phyloP scores from a whole-genome alignment of 2,797 vertebrate species.

The Sparus aurata region DNA sequence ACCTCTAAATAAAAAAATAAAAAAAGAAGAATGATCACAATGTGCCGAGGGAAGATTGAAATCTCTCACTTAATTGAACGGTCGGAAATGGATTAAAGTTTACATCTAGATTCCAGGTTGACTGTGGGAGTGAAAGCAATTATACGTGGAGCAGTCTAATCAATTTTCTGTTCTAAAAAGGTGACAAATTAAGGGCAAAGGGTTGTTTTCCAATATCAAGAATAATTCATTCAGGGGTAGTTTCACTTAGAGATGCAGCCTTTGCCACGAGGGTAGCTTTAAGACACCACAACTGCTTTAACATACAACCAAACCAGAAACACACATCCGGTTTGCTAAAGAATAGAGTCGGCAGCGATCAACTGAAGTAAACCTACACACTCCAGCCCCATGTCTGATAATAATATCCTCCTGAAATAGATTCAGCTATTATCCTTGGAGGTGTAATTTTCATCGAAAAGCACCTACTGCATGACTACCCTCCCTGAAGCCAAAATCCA shows the following conservation, averaged over 20 bases:
- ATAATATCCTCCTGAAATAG: slow-evolving; percentile 44
- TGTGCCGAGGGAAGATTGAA: slow-evolving; percentile 52
- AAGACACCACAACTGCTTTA: not conserved
- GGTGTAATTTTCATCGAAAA: slow-evolving; percentile 60
- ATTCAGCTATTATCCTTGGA: slow-evolving; percentile 60
- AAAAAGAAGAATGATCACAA: slow-evolving; percentile 29
- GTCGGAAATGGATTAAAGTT: slow-evolving; percentile 63
- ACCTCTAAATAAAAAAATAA: slow-evolving; percentile 21
- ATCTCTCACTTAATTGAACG: slow-evolving; percentile 57
- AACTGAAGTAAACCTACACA: slow-evolving; percentile 20
- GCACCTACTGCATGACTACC: slow-evolving; percentile 42
- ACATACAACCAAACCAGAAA: not conserved
- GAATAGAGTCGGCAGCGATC: slow-evolving; percentile 22
- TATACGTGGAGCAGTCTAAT: slow-evolving; percentile 55
- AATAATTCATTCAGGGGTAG: slow-evolving; percentile 35
- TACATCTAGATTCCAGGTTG: slow-evolving; percentile 43
- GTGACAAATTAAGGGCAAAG: slow-evolving; percentile 59
- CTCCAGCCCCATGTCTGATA: not conserved
- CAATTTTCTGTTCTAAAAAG: slow-evolving; percentile 52
- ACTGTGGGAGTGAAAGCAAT: slow-evolving; percentile 62
- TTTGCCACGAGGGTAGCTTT: not conserved
- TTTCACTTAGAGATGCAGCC: slow-evolving; percentile 34
- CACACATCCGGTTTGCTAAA: slow-evolving; percentile 1
- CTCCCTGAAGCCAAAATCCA: slow-evolving; percentile 63
- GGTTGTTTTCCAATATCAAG: slow-evolving; percentile 54